These are phyloP conservation scores for Pseudomyrmex cubaensis DNA, from an alignment of 1,140 invertebrate species.

Conservation along the genomic window DNA sequence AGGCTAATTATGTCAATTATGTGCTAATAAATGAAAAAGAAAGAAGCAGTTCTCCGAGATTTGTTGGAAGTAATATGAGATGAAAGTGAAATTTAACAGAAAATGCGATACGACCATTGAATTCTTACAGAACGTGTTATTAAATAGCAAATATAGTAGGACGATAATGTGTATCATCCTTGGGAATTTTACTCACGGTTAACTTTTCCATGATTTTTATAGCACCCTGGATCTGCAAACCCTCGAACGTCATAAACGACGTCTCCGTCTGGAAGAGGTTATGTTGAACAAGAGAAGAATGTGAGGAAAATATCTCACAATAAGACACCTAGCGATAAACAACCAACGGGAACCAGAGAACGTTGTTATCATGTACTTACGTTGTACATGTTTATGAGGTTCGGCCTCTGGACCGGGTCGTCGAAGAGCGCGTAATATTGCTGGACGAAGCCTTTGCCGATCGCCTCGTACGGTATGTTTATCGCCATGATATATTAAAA, in stretches of 20 bases:
- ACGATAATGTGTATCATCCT: neutral
- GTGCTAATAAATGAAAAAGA: neutral
- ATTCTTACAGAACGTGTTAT: too few relatives aligned
- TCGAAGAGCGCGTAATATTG: slow-evolving; percentile 97
- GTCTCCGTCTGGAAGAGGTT: slow-evolving; percentile 90
- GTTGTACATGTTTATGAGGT: slow-evolving; percentile 95
- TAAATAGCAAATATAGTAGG: neutral
- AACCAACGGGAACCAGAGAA: slow-evolving; percentile 31
- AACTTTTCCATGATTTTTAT: slow-evolving; percentile 97
- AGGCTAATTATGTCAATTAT: neutral
- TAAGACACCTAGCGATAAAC: slow-evolving; percentile 69
- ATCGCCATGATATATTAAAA: slow-evolving; percentile 88
- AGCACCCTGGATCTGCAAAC: slow-evolving; percentile 95
- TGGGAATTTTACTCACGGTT: slow-evolving; percentile 88
- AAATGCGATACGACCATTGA: too few relatives aligned
- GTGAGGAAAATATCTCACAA: neutral
- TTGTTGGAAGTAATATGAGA: too few relatives aligned
- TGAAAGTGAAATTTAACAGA: too few relatives aligned
- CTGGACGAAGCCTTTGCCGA: slow-evolving; percentile 96
- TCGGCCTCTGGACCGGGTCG: slow-evolving; percentile 92
- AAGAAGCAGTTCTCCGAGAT: neutral
- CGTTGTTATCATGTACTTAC: slow-evolving; percentile 87
- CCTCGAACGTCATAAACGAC: slow-evolving; percentile 98
- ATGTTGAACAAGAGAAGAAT: slow-evolving; percentile 7
- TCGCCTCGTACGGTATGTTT: slow-evolving; percentile 95